Conservation (phyloP, 2,113 vertebrate species). For the Lonchura striata region DNA sequence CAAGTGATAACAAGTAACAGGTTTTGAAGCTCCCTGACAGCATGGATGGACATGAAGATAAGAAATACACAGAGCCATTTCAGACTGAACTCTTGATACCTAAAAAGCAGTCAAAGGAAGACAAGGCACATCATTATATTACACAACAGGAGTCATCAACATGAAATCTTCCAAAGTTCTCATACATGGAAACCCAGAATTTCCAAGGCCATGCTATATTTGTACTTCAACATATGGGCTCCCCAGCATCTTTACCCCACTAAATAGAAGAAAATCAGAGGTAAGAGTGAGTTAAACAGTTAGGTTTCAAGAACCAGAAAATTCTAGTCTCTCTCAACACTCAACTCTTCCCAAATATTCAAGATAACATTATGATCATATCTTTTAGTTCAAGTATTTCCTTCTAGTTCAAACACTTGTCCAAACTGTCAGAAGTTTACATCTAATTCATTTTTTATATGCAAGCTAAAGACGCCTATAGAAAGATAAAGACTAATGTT, state of each 20-base stretch:
- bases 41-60: background rate
- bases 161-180: background rate
- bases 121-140: background rate
- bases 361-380: background rate
- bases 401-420: background rate
- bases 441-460: background rate
- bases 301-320: background rate
- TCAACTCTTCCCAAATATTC: background rate
- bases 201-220: background rate
- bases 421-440: background rate
- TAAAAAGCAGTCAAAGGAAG: background rate
- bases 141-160: background rate
- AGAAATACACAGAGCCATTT: background rate
- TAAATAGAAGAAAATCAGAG: background rate
- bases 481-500: background rate
- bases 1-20: background rate
- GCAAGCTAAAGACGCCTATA: background rate
- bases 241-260: background rate
- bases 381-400: background rate
- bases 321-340: background rate
- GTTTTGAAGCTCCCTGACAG: background rate
- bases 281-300: background rate
- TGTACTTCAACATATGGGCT: background rate
- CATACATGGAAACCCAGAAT: background rate
- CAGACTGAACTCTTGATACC: background rate